phyloP scores from a whole-genome alignment of 2,113 vertebrate genomes.

The Melanostigma gelatinosum region DNA sequence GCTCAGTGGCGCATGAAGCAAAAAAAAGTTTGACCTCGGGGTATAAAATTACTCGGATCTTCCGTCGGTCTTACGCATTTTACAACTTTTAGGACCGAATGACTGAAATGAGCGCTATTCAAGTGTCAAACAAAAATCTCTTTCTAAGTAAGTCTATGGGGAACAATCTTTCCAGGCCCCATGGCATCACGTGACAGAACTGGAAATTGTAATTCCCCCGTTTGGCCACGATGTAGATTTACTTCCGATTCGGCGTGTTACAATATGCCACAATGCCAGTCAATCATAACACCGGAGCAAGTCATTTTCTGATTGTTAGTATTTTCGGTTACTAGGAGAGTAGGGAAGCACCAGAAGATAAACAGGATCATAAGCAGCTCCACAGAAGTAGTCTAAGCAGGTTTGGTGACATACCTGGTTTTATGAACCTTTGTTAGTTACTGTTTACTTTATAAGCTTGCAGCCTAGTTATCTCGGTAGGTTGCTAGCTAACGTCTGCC shows the following conservation, averaged over 20 bases:
- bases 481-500: background rate
- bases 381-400: background rate
- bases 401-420: slow-evolving; percentile 1
- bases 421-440: background rate
- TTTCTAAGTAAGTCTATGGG: background rate
- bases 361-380: background rate
- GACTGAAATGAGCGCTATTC: background rate
- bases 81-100: background rate
- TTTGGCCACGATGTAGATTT: background rate
- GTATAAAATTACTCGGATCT: too few species aligned
- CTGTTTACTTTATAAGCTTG: background rate
- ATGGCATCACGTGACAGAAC: background rate
- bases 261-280: too few species aligned
- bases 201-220: background rate
- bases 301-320: background rate
- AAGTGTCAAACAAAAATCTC: background rate
- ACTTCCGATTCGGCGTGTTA: background rate
- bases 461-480: background rate
- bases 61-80: too few species aligned
- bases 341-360: background rate
- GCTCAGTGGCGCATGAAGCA: background rate
- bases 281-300: background rate
- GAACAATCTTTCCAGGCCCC: background rate
- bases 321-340: background rate
- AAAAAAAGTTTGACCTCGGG: background rate